phyloP scores from a whole-genome alignment of 2,888 invertebrate genomes.

The Furcula furcula region DNA sequence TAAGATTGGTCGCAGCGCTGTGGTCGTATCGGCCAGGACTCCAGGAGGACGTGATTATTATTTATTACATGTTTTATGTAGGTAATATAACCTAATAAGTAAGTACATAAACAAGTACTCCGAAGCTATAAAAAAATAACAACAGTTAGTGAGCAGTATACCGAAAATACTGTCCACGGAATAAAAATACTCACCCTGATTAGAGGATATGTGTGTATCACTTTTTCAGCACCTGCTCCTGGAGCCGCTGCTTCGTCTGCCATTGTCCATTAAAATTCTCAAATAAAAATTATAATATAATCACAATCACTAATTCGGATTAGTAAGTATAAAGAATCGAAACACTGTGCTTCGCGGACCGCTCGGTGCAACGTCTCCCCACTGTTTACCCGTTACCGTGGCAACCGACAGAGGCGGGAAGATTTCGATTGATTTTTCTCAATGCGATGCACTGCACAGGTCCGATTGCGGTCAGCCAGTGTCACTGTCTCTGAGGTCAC shows the following conservation, averaged over 20 bases:
- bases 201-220: conserved; percentile 90
- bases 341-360: conserved; percentile 40
- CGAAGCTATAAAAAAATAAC: too few relatives aligned
- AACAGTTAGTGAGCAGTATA: too few relatives aligned
- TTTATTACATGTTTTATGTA: too few relatives aligned
- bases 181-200: conserved; percentile 84
- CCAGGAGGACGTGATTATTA: too few relatives aligned
- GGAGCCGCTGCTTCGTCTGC: conserved; percentile 60
- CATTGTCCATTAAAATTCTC: conserved; percentile 44
- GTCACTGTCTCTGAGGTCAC: conserved; percentile 19
- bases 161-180: too few relatives aligned
- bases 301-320: conserved; percentile 19
- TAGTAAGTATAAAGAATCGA: conserved; percentile 20
- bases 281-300: conserved; percentile 5
- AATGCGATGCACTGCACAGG: conserved; percentile 23
- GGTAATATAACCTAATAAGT: too few relatives aligned
- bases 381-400: conserved; percentile 79
- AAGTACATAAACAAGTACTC: too few relatives aligned
- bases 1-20: too few relatives aligned
- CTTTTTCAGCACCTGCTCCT: conserved; percentile 83
- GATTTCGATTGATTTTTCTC: conserved; percentile 78
- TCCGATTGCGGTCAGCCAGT: conserved; percentile 30
- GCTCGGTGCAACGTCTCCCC: conserved; percentile 54
- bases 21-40: too few relatives aligned
- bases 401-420: conserved; percentile 70